Conservation (phyloP, 2,888 invertebrate species). For the Cantharis rufa region DNA sequence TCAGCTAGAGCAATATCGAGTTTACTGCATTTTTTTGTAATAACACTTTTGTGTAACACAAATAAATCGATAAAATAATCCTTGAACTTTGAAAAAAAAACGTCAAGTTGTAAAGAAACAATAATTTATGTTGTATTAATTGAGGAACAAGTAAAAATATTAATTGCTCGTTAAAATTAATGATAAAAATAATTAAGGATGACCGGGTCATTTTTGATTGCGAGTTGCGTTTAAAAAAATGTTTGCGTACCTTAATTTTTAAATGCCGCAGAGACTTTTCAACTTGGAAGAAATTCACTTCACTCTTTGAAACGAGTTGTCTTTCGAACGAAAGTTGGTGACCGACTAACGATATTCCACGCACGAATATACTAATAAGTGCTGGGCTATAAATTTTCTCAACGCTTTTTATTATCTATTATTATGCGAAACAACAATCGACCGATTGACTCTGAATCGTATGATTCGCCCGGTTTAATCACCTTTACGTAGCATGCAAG, state of each 20-base stretch:
- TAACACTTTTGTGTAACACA: background rate
- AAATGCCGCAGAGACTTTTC: background rate
- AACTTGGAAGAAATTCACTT: background rate
- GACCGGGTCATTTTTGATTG: background rate
- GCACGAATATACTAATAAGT: background rate
- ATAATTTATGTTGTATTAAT: background rate
- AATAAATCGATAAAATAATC: background rate
- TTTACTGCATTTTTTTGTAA: background rate
- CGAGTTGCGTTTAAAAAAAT: background rate
- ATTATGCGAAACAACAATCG: background rate
- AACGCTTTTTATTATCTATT: constrained; percentile 1
- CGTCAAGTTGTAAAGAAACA: background rate
- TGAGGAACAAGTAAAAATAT: background rate
- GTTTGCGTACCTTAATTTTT: background rate
- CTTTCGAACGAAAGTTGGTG: constrained; percentile 4
- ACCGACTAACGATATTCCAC: background rate
- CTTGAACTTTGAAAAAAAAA: background rate
- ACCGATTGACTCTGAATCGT: background rate
- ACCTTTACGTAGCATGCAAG: background rate
- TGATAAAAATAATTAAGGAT: too few relatives aligned
- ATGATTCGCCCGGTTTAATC: background rate
- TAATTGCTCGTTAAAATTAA: background rate
- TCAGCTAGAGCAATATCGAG: background rate
- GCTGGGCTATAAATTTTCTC: background rate
- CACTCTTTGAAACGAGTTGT: background rate